Evolutionary conservation across 2,113 vertebrate species (phyloP), one percentile per base, ranked within the genome.

Genomic region (Erinaceus europaeus): DNA sequence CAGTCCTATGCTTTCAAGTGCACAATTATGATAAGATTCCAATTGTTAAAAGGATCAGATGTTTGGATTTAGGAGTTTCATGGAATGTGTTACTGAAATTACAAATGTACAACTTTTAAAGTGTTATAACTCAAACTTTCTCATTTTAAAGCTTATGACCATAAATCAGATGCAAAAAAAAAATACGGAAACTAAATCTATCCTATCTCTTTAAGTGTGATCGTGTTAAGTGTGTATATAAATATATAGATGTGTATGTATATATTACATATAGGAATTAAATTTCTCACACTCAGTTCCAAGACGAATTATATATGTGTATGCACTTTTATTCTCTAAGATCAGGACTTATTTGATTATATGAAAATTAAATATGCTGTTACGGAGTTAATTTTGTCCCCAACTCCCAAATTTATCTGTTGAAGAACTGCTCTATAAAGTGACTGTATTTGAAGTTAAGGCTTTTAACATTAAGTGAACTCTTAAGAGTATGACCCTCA

Each of bases 1-100:
- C 59, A 80, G 32, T 32, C 14, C 27, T 15, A 23, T 80, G 13
- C n/a, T 94, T 93, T 92, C n/a, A 86, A 85, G 34, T 83, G 23
- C 10, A 81, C 79, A 96, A 94, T 82, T 94, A 90, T 92, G 55
- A 78, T 36, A 94, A 94, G 94, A 65, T 55, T 84, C 12, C 32
- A 23, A 20, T 77, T 88, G 10, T 23, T 84, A 21, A 36, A 93
- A 17, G n/a, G 6, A 94, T 40, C 15, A 55, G 90, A 77, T 86
- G 78, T 4, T 46, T 65, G 61, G 18, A 67, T 82, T 93, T 83
- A 59, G 38, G 21, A 50, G 48, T n/a, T 53, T 92, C 48, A 67
- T 0, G 59, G 82, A 85, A 53, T 53, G 82, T n/a, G 7, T 79
- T 62, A 67, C 5, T 92, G 48, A 52, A 32, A 59, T 34, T 82